phyloP scores from a whole-genome alignment of 2,113 vertebrate species.

The Eupsittula cactorum region DNA sequence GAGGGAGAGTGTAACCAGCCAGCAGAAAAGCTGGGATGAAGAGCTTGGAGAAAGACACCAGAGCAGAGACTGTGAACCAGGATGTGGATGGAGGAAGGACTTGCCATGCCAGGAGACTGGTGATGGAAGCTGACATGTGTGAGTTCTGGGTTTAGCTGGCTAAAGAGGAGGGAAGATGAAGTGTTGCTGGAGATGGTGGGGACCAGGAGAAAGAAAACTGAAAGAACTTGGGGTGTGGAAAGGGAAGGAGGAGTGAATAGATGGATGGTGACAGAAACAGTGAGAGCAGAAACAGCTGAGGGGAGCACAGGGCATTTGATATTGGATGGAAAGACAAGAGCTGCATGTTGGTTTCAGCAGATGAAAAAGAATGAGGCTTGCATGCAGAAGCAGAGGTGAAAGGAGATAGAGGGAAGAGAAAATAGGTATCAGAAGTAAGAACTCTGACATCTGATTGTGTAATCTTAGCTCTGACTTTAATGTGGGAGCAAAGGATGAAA shows the following conservation, averaged over 20 bases:
- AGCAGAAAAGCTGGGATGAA: not conserved
- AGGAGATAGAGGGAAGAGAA: not conserved
- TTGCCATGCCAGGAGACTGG: not conserved
- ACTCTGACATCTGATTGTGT: not conserved
- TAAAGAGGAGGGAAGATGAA: not conserved
- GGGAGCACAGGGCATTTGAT: not conserved
- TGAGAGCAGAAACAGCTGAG: not conserved
- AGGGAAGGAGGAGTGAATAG: not conserved
- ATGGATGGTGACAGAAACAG: not conserved
- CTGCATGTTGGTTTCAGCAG: not conserved
- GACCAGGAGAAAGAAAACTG: not conserved
- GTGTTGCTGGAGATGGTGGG: not conserved
- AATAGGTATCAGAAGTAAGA: not conserved
- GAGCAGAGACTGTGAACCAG: not conserved
- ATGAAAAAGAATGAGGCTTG: not conserved
- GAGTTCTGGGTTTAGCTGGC: not conserved
- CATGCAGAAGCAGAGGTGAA: not conserved
- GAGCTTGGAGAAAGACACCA: not conserved
- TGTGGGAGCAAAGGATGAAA: not conserved
- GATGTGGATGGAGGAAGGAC: not conserved
- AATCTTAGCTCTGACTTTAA: not conserved
- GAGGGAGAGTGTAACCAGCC: not conserved
- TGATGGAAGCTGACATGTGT: not conserved
- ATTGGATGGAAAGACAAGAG: not conserved
- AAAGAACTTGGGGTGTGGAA: not conserved